Conservation (phyloP, 2,888 invertebrate genomes). For the Yponomeuta malinellus region DNA sequence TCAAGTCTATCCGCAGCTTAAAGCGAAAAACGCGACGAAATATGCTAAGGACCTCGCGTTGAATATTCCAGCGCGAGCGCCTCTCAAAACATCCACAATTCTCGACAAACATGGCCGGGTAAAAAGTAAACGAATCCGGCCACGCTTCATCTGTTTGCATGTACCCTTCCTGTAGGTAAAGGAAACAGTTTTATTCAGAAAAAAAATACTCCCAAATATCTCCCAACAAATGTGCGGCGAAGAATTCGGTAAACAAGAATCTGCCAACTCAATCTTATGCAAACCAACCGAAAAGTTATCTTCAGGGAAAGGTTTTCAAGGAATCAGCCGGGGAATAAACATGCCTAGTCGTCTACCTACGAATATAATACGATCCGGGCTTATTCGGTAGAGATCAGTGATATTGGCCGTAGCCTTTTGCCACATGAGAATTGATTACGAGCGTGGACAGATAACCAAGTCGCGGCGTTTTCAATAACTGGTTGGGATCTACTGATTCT, state of each 20-base stretch:
- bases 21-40: background rate
- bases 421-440: background rate
- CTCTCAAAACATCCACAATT: slow-evolving; percentile 1
- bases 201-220: slow-evolving; percentile 1
- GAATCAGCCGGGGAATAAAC: slow-evolving; percentile 10
- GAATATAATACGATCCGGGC: background rate
- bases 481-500: background rate
- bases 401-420: background rate
- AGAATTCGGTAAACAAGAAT: slow-evolving; percentile 21
- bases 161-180: background rate
- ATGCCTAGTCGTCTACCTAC: background rate
- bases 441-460: background rate
- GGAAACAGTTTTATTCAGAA: background rate
- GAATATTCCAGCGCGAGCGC: background rate
- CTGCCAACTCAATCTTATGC: slow-evolving; percentile 27
- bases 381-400: background rate
- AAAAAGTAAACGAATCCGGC: background rate
- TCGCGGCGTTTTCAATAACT: background rate
- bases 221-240: slow-evolving; percentile 11
- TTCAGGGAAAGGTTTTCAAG: slow-evolving; percentile 12
- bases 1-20: too few species aligned
- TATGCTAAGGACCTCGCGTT: background rate
- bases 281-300: slow-evolving; percentile 25
- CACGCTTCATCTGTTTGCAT: slow-evolving; percentile 8
- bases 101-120: background rate